Evolutionary conservation across 2,113 vertebrate species (phyloP), one percentile per base, ranked within the genome.

Genomic region (Scomber scombrus): DNA sequence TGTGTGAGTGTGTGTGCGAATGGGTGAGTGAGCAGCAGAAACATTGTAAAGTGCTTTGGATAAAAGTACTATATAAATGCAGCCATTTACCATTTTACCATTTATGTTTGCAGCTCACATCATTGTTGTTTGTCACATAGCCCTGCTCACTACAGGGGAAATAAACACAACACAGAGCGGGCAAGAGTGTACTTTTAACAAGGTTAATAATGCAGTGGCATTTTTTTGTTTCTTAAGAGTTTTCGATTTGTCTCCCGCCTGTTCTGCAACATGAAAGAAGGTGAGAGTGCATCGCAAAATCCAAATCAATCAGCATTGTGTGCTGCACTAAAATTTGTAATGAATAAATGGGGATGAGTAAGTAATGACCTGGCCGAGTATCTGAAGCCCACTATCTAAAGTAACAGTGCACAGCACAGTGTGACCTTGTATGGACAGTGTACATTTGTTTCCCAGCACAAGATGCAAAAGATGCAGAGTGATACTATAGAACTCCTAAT

Each of bases 181-280:
- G 65, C 16, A 69, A 84, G 67, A 45, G 21, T 77, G 65, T 77
- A 66, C 11, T 71, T 86, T 81, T 69, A 84, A 78, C 31, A 71
- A 45, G n/a, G 77, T 43, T 85, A 64, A 80, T 89, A 72, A 87
- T 85, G 60, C 62, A 60, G 54, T 66, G 12, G 75, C 80, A 81
- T 82, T 11, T 43, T 49, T 62, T 81, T 50, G n/a, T 79, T 77
- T 26, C 23, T 26, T 26, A 26, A 26, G 23, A 26, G 23, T 26
- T 26, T 26, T 26, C 23, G 23, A 26, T 26, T 26, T 79, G 11
- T 75, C 63, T 67, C 23, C 29, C 64, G 49, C 46, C 18, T 43
- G 4, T 12, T 71, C 61, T 66, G 58, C 51, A 55, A 31, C 8
- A 60, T 51, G 47, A 78, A 57, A 26, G 7, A 81, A 64, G 12